phyloP scores from a whole-genome alignment of 2,797 vertebrate species.

The Malurus leucopterus region DNA sequence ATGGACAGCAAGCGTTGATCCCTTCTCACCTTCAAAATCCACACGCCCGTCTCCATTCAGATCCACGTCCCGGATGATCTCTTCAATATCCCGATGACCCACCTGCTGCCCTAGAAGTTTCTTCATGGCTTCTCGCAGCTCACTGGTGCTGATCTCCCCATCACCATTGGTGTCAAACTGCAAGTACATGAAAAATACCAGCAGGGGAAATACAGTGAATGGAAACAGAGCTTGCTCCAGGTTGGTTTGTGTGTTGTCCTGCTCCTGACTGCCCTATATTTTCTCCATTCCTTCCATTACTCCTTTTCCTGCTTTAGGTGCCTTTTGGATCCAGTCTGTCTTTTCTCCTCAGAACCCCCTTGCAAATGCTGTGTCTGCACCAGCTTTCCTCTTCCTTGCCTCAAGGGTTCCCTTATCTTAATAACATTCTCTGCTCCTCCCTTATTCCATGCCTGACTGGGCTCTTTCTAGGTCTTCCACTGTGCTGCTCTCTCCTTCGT shows the following conservation, averaged over 20 bases:
- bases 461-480: background rate
- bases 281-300: background rate
- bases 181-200: background rate
- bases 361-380: background rate
- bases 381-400: slow-evolving; percentile 9
- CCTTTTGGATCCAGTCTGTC: background rate
- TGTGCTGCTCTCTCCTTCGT: background rate
- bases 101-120: slow-evolving; percentile 96
- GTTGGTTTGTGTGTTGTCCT: background rate
- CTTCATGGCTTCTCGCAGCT: slow-evolving; percentile 95
- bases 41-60: slow-evolving; percentile 95
- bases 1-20: accelerated
- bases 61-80: slow-evolving; percentile 95
- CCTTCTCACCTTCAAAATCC: slow-evolving; percentile 92
- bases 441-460: background rate
- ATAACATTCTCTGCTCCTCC: background rate
- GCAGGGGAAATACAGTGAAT: background rate
- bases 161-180: slow-evolving; percentile 98
- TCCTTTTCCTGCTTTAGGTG: background rate
- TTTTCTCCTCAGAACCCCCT: background rate
- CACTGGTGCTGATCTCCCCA: slow-evolving; percentile 93
- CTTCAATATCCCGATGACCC: slow-evolving; percentile 94
- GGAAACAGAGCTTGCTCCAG: background rate
- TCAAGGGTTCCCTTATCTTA: background rate
- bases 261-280: background rate